phyloP scores from a whole-genome alignment of 2,113 vertebrate genomes.

The Boulengeromyrus knoepffleri region DNA sequence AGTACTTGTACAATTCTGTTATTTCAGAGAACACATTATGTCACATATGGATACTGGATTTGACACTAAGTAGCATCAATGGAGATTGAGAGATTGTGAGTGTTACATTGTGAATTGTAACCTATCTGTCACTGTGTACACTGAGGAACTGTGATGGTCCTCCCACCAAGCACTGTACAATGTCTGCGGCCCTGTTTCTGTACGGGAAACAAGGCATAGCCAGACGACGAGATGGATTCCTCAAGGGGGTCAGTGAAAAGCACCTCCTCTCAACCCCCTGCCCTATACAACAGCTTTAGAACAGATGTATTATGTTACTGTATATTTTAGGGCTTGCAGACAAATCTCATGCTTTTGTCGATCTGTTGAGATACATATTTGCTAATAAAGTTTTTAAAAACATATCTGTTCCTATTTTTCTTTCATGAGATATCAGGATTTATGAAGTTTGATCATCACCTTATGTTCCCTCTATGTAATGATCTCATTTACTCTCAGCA shows the following conservation, averaged over 20 bases:
- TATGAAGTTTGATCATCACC: background rate
- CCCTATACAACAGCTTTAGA: background rate
- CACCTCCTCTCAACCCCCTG: background rate
- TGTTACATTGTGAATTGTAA: background rate
- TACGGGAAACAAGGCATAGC: background rate
- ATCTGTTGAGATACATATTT: slow-evolving; percentile 60
- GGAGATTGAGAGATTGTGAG: background rate
- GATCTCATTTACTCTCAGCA: background rate
- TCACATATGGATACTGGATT: background rate
- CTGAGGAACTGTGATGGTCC: background rate
- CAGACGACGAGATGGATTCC: background rate
- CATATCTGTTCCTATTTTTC: slow-evolving; percentile 6
- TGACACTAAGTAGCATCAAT: background rate
- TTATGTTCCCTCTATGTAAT: background rate
- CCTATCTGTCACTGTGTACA: background rate
- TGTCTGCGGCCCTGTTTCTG: background rate
- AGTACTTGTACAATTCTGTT: background rate
- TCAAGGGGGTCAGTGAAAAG: background rate
- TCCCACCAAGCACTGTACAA: background rate
- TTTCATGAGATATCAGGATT: background rate
- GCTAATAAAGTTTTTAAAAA: slow-evolving; percentile 34
- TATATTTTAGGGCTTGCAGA: background rate
- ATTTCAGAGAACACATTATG: background rate
- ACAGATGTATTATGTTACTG: background rate
- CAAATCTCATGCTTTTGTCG: slow-evolving; percentile 21